Evolutionary conservation across 2,888 invertebrate genomes (phyloP), one percentile per base, ranked within the genome.

Genomic region (Vanessa cardui): DNA sequence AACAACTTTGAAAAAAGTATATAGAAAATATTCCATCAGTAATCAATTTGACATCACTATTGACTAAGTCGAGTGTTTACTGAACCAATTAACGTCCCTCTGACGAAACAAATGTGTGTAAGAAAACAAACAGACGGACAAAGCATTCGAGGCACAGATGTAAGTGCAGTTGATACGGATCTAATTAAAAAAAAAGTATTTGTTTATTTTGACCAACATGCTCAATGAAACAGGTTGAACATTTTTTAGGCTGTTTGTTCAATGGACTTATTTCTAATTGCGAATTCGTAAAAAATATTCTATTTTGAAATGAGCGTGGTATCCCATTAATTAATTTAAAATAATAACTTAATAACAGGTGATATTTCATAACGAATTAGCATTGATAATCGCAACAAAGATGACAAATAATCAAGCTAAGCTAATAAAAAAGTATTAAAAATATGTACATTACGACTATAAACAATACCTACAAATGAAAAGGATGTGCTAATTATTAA

Each of bases 61-160:
- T 80, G 81, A 81, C 81, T 80, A 73, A 56, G 56, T 56, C 58
- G 68, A 71, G 74, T 77, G 75, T 79, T 80, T 79, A 76, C 60
- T 44, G 68, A 77, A 74, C 68, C 78, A 79, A 80, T 80, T 76
- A 76, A 72, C 59, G 54, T 75, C 76, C 78, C 73, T 63, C 72
- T 72, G 74, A 84, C 80, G 76, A 71, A 78, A 82, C 85, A 84
- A 84, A 82, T 83, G 84, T 72, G 77, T 76, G 77, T 78, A 80
- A 71, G 77, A 78, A 78, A 76, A 77, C 81, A 86, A 83, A 83
- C 78, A 85, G 56, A 77, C 77, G 69, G 70, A 74, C 74, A 75
- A 73, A 74, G 74, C 72, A 77, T 71, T 76, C 75, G 74, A 61
- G 68, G 79, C 74, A 71, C 84, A 84, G 83, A 84, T 84, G 84